Base-by-base conservation (phyloP, 2,113 vertebrate genomes). In the Psophia crepitans region DNA sequence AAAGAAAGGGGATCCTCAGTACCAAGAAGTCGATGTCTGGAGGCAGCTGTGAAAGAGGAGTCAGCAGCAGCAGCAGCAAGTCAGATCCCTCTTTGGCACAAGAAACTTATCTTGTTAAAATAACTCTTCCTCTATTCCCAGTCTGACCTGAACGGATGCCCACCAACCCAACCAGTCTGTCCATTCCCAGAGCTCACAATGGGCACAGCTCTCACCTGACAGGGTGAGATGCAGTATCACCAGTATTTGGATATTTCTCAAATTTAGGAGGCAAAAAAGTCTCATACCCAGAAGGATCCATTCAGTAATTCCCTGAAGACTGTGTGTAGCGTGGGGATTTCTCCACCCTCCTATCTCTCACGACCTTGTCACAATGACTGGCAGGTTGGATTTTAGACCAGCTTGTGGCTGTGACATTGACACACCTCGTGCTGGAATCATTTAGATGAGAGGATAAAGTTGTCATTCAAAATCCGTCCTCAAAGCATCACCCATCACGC, bases 1-100 rank as follows among this genome's bases (percentile, higher is more conserved):
- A 93, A 84, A 87, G 81, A 90, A 91, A 95, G 89, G 65, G 48
- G 84, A 93, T 93, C 87, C 85, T 95, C 75, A 66, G 68, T 65
- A 87, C 20, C 0, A 1, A 61, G 77, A 76, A 81, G 75, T 84
- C 21, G 0, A 78, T 85, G 58, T 79, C 39, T 93, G 63, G 53
- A 86, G 43, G 63, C 22, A 87, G 66, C 53, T 83, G 81, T 90
- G 74, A 80, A 87, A 85, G 37, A 74, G 58, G 10, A 96, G 35
- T 16, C 70, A 94, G 83, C 70, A 94, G 83, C 70, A 92, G 74
- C 74, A 61, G 69, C 57, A 53, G 73, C 73, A 87, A 85, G 39
- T 60, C 88, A 74, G 46, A 66, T 73, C 60, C 58, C 66, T 85
- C 49, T 66, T 44, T 73, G 68, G 18, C 51, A 84, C 39, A 71